These are phyloP conservation scores for Nyctereutes procyonoides DNA, from an alignment of 2,113 vertebrate genomes.

Conservation along the genomic window DNA sequence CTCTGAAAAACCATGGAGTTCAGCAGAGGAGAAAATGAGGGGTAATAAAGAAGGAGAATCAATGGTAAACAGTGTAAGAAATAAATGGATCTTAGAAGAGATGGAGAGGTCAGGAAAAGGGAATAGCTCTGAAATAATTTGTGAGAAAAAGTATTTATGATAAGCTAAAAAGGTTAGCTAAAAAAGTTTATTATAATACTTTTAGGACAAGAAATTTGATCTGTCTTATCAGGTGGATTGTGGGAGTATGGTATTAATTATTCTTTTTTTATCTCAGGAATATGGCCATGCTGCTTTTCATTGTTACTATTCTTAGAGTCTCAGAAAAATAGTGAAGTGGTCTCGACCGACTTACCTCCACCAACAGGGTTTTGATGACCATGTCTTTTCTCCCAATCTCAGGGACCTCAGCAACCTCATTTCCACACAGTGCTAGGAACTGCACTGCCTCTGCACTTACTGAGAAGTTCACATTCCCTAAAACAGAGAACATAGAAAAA, in stretches of 20 bases:
- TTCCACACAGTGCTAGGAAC: slow-evolving; percentile 83
- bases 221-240: neutral
- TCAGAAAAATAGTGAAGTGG: neutral
- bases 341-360: slow-evolving; percentile 82
- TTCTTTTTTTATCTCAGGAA: neutral
- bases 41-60: neutral
- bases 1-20: neutral
- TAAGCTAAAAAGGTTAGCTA: neutral
- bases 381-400: slow-evolving; percentile 86
- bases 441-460: slow-evolving; percentile 86
- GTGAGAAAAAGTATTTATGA: neutral
- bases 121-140: neutral
- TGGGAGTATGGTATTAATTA: neutral
- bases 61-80: neutral
- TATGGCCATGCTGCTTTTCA: neutral
- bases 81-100: neutral
- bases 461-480: slow-evolving; percentile 86
- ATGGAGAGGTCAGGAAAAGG: neutral
- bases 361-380: slow-evolving; percentile 84
- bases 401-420: slow-evolving; percentile 86
- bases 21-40: neutral
- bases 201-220: neutral
- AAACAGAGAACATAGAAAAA: neutral
- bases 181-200: neutral
- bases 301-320: neutral